phyloP scores from a whole-genome alignment of 2,797 vertebrate species.

The Chelmon rostratus region DNA sequence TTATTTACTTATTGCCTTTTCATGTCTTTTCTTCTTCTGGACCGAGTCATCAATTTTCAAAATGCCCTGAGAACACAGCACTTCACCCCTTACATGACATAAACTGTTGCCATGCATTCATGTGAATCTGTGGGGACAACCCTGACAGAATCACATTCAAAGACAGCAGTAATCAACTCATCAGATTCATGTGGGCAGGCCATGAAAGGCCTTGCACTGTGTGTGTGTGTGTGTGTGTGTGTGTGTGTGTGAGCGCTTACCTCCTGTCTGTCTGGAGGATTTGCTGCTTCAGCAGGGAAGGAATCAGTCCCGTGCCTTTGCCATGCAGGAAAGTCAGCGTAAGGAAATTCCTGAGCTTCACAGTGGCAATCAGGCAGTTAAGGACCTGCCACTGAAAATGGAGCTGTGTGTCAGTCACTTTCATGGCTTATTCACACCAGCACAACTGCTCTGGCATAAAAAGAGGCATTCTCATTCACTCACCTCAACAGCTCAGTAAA shows the following conservation, averaged over 20 bases:
- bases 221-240: conserved; percentile 29
- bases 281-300: conserved; percentile 85
- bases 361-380: conserved; percentile 84
- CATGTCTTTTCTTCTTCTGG: conserved; percentile 15
- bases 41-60: conserved; percentile 42
- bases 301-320: conserved; percentile 79
- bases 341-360: conserved; percentile 83
- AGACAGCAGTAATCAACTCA: conserved; percentile 72
- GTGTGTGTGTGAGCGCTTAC: conserved; percentile 37
- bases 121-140: conserved; percentile 36
- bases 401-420: conserved; percentile 82
- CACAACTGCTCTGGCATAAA: conserved; percentile 63
- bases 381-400: conserved; percentile 84
- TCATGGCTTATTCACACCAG: conserved; percentile 82
- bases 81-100: conserved; percentile 31
- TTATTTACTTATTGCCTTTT: conserved; percentile 61
- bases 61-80: conserved; percentile 29
- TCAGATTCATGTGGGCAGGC: conserved; percentile 59
- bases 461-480: conserved; percentile 68
- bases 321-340: conserved; percentile 78
- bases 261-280: conserved; percentile 73
- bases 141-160: conserved; percentile 53
- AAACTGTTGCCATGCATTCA: conserved; percentile 10
- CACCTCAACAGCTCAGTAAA: conserved; percentile 65
- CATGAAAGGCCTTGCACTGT: conserved; percentile 45